phyloP scores from a whole-genome alignment of 2,113 vertebrate species.

The Gasterosteus nipponicus region DNA sequence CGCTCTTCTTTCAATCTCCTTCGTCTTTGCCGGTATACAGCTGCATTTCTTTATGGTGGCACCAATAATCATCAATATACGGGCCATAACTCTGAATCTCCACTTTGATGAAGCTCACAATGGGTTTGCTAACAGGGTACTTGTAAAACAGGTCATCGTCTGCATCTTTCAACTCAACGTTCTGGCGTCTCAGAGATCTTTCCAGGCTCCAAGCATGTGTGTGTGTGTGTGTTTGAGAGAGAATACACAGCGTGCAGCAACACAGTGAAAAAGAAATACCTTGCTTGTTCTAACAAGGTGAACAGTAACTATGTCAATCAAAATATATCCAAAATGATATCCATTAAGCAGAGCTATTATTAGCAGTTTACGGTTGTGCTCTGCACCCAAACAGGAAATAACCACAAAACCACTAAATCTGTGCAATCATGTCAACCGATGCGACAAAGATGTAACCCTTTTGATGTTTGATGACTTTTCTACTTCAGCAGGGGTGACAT shows the following conservation, averaged over 20 bases:
- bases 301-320: neutral
- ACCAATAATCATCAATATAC: neutral
- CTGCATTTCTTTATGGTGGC: neutral
- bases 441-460: neutral
- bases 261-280: neutral
- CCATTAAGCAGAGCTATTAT: neutral
- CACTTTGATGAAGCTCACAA: neutral
- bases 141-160: neutral
- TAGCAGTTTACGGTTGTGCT: neutral
- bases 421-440: neutral
- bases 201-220: neutral
- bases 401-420: neutral
- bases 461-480: neutral
- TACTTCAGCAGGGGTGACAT: neutral
- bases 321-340: neutral
- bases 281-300: neutral
- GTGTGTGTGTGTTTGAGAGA: too few species aligned
- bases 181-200: neutral
- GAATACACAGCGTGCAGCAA: too few species aligned
- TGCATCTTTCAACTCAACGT: neutral
- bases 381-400: constrained; percentile 12
- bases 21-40: neutral
- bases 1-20: neutral
- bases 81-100: too few species aligned
- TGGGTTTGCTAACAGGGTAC: neutral